phyloP scores from a whole-genome alignment of 1,140 invertebrate species.

The Adelges cooleyi region DNA sequence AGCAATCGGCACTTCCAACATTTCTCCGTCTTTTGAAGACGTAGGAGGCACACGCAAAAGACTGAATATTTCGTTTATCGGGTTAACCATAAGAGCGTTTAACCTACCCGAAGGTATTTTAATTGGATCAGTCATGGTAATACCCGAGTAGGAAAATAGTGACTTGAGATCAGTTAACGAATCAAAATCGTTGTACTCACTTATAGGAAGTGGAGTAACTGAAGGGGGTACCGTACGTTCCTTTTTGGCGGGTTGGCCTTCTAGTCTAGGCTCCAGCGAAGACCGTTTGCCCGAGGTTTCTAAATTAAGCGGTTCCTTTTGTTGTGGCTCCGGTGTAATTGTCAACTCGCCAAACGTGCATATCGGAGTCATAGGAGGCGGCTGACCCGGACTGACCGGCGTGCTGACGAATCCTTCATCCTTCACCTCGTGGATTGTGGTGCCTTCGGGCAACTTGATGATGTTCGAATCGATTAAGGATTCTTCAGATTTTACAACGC shows the following conservation, averaged over 20 bases:
- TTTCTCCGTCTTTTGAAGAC: no score
- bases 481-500: background rate
- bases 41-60: slow-evolving; percentile 53
- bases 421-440: slow-evolving; percentile 11
- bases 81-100: slow-evolving; percentile 54
- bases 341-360: background rate
- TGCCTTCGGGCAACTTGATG: slow-evolving; percentile 8
- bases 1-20: no score
- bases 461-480: background rate
- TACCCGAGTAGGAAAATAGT: slow-evolving; percentile 52
- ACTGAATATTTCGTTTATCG: slow-evolving; percentile 61
- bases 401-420: background rate
- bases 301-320: slow-evolving; percentile 35
- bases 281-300: slow-evolving; percentile 1
- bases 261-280: background rate
- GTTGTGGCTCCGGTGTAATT: background rate
- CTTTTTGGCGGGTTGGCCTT: background rate
- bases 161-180: slow-evolving; percentile 59
- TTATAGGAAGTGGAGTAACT: no score
- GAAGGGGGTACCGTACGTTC: background rate
- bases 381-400: background rate
- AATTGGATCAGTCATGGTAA: slow-evolving; percentile 65
- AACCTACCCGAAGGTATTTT: slow-evolving; percentile 62
- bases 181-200: slow-evolving; percentile 37
- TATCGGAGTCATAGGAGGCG: background rate